Evolutionary conservation across 2,888 invertebrate species (phyloP), one percentile per base, ranked within the genome.

Genomic region (Sminthurinus aureus): DNA sequence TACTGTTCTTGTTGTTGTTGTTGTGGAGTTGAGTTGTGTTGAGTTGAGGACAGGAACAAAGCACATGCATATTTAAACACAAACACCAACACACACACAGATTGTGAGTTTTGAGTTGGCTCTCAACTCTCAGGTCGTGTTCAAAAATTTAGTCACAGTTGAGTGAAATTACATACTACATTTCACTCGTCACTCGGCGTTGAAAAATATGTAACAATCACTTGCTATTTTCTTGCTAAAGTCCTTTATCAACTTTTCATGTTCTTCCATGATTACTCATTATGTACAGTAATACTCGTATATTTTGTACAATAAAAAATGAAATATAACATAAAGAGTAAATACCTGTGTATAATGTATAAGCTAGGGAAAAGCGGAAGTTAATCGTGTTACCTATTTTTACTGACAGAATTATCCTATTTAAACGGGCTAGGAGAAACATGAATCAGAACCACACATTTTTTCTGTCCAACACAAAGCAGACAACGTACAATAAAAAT

Each of bases 101-200:
- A 38, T 6, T 38, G 38, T 3, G 13, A 69, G 67, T 20, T 69
- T 69, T 69, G 67, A 67, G 67, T 75, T 38, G 11, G 18, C 58
- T 51, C 24, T 24, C 58, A 26, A 6, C 58, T 51, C 24, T 24
- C 58, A 26, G 73, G 73, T 80, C 80, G 80, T 80, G 80, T 73
- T 80, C 58, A 73, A 22, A 80, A 80, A 73, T 80, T 80, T 80
- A 80, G 81, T 81, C 81, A 81, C 81, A 81, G 81, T 81, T 66
- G 74, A 81, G 74, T 73, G 71, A n/a, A 22, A 80, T 58, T 74
- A 38, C 38, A 38, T 38, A 38, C 38, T 22, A 73, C 74, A 73
- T 81, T 73, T 74, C 80, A 81, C 73, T 73, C 20, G 1, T 38
- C 80, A 81, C 73, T 73, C 20, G 1, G 2, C 11, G 51, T 38